These are phyloP conservation scores for Dufourea novaeangliae DNA, from an alignment of 1,140 invertebrate species.

Conservation along the genomic window DNA sequence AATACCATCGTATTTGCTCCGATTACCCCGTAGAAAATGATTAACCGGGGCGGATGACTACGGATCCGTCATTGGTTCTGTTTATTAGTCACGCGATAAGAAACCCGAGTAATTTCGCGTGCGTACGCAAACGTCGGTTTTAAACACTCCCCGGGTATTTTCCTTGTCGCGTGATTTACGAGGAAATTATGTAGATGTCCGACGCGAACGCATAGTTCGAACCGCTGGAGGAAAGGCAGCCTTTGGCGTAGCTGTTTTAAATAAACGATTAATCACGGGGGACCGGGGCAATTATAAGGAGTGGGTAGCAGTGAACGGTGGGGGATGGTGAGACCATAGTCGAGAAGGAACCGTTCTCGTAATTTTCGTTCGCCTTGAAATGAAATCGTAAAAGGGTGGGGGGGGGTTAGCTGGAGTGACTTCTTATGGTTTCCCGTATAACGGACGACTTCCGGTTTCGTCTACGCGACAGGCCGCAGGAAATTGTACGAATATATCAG, in stretches of 20 bases:
- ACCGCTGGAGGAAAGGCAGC: constrained; percentile 16
- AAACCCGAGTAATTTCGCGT: constrained; percentile 42
- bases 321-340: background rate
- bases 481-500: constrained; percentile 47
- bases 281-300: background rate
- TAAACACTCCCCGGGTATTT: constrained; percentile 26
- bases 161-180: constrained; percentile 38
- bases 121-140: constrained; percentile 28
- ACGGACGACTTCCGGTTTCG: too few species aligned
- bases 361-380: background rate
- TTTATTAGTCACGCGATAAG: constrained; percentile 65
- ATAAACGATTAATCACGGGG: constrained; percentile 43
- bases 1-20: constrained; percentile 40
- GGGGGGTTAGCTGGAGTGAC: too few species aligned
- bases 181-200: constrained; percentile 44
- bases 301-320: background rate
- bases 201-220: constrained; percentile 13
- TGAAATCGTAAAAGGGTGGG: too few species aligned
- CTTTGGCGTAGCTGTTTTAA: constrained; percentile 28
- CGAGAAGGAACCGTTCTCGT: background rate
- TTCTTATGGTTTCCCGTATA: too few species aligned
- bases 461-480: background rate
- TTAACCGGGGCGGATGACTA: constrained; percentile 9
- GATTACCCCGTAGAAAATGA: constrained; percentile 55
- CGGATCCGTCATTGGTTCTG: constrained; percentile 16